A percentile compares a stretch with the other conserved stretches of the same genome.
phyloP scores from a whole-genome alignment of 1,140 invertebrate species.

The Odontomachus brunneus region DNA sequence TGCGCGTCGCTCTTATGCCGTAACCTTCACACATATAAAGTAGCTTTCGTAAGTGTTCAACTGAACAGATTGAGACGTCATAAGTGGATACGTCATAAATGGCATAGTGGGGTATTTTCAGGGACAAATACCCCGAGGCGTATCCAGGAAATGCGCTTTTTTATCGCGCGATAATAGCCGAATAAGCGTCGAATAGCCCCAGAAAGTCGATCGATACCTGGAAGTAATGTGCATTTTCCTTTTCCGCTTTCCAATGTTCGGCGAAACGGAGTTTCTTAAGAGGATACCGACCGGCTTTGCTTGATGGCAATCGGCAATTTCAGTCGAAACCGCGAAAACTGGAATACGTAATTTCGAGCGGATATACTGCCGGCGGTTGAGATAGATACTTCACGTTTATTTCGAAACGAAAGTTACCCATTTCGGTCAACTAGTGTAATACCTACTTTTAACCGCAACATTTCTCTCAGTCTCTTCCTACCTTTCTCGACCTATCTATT shows the following conservation, averaged over 20 bases:
- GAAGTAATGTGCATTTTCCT: not conserved
- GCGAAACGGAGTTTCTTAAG: not conserved
- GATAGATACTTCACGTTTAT: not conserved
- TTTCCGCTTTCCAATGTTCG: not conserved
- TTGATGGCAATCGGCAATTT: not conserved
- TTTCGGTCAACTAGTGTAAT: not conserved
- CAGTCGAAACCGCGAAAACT: not conserved
- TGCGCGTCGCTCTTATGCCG: not conserved
- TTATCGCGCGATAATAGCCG: not conserved
- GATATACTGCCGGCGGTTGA: not conserved
- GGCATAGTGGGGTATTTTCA: conserved; percentile 38
- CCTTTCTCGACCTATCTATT: not conserved
- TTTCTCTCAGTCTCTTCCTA: not conserved
- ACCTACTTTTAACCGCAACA: not conserved
- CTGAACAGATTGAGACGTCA: conserved; percentile 14
- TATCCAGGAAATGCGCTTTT: not conserved
- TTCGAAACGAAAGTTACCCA: not conserved
- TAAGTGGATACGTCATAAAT: not conserved
- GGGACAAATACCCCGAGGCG: not conserved
- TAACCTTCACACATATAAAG: conserved; percentile 37
- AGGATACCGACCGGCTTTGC: not conserved
- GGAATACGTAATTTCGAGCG: not conserved
- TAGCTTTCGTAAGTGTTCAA: not conserved
- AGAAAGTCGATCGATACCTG: not conserved
- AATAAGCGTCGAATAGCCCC: not conserved